Conservation (phyloP, 2,888 invertebrate species). For the Germaria angustata region DNA sequence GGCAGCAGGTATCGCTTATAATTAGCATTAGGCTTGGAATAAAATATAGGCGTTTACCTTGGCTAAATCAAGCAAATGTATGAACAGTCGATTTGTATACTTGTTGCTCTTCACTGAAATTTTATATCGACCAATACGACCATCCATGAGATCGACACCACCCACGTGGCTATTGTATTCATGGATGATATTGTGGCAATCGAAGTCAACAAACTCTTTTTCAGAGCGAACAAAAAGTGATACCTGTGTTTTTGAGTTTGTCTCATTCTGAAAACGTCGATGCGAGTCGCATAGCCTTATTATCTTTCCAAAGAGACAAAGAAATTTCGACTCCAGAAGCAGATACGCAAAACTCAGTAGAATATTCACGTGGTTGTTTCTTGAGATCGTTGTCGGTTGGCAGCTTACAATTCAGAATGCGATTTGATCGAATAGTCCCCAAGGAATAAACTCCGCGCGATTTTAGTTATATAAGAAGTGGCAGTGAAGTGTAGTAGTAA, state of each 20-base stretch:
- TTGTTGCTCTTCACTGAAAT: conserved; percentile 46
- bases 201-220: conserved; percentile 56
- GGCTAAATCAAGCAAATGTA: conserved; percentile 57
- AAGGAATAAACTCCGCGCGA: too few relatives aligned
- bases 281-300: conserved; percentile 54
- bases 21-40: conserved; percentile 37
- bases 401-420: too few relatives aligned
- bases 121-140: too few relatives aligned
- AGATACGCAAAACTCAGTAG: too few relatives aligned
- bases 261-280: conserved; percentile 55
- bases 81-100: conserved; percentile 55
- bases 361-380: too few relatives aligned
- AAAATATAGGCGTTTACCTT: conserved; percentile 62
- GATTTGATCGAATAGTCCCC: too few relatives aligned
- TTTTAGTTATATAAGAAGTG: too few relatives aligned
- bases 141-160: too few relatives aligned
- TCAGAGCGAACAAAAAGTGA: conserved; percentile 59
- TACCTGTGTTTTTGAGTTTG: conserved; percentile 45
- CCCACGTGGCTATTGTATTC: too few relatives aligned
- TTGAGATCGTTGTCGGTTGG: too few relatives aligned
- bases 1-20: conserved; percentile 45
- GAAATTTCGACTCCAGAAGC: conserved; percentile 57
- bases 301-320: conserved; percentile 63
- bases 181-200: conserved; percentile 57
- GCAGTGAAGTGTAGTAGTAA: too few relatives aligned